phyloP scores from a whole-genome alignment of 1,140 invertebrate genomes.

The Bombyx mandarina region DNA sequence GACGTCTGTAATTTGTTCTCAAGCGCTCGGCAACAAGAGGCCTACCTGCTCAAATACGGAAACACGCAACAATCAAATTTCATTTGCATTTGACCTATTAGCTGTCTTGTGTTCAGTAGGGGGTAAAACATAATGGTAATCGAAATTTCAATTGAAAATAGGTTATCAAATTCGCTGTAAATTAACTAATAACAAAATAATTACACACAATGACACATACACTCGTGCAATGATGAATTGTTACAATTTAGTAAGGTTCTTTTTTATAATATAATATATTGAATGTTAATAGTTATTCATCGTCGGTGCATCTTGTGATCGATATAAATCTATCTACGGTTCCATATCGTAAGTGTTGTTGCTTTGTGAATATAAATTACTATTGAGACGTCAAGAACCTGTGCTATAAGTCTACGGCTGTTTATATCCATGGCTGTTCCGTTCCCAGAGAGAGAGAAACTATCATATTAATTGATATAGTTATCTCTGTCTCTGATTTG shows the following conservation, averaged over 20 bases:
- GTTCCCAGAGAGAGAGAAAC: constrained; percentile 10
- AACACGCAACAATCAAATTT: constrained; percentile 54
- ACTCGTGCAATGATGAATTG: no score
- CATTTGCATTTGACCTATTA: constrained; percentile 63
- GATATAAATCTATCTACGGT: constrained; percentile 43
- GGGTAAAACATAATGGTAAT: constrained; percentile 13
- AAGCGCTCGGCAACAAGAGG: constrained; percentile 37
- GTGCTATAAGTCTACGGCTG: constrained; percentile 6
- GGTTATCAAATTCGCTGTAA: no score
- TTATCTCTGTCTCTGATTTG: constrained; percentile 1
- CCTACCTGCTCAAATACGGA: constrained; percentile 33
- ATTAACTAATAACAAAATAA: no score
- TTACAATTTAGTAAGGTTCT: neutral
- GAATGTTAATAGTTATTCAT: constrained; percentile 8
- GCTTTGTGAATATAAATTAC: constrained; percentile 46
- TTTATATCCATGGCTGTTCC: constrained; percentile 14
- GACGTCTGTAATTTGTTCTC: constrained; percentile 58
- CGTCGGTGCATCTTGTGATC: constrained; percentile 36
- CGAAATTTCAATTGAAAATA: neutral
- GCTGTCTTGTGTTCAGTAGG: constrained; percentile 32
- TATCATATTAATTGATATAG: constrained; percentile 5
- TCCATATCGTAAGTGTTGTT: constrained; percentile 33
- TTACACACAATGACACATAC: no score
- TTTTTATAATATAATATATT: no score
- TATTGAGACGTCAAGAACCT: constrained; percentile 22